Conservation (phyloP, 2,113 vertebrate species). For the Chroicocephalus ridibundus region DNA sequence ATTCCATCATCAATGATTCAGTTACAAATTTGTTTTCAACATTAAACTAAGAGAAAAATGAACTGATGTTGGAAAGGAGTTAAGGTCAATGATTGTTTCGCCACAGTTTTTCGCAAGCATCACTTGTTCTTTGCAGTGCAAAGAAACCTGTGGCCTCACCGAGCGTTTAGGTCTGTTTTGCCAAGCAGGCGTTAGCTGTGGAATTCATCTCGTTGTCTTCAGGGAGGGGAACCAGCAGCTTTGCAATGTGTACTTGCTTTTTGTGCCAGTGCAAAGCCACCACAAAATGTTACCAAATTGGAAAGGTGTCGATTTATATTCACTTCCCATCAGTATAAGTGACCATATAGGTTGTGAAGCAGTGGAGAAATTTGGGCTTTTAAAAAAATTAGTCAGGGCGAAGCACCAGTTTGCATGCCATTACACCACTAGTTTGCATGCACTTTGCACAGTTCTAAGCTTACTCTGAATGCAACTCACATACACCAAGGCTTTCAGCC, state of each 20-base stretch:
- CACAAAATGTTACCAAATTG: neutral
- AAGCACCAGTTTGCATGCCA: neutral
- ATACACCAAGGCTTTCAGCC: neutral
- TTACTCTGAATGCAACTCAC: slow-evolving; percentile 8
- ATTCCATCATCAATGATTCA: neutral
- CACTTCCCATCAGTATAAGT: neutral
- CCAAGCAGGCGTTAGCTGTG: neutral
- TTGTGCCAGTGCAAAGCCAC: neutral
- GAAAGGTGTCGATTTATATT: neutral
- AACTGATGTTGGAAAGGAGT: neutral
- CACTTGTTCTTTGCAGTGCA: neutral
- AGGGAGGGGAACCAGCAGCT: neutral
- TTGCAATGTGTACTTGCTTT: neutral
- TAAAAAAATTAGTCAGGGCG: neutral
- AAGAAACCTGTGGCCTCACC: neutral
- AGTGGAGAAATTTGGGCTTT: neutral
- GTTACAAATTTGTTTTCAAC: neutral
- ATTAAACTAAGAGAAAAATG: neutral
- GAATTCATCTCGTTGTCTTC: neutral
- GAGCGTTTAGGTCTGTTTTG: neutral
- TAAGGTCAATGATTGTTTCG: neutral
- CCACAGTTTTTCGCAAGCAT: neutral
- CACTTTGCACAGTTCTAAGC: neutral
- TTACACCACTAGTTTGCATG: neutral
- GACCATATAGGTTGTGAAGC: neutral